A percentile compares a stretch with the other conserved stretches of the same genome.
These are phyloP conservation scores for Apteryx owenii DNA, from an alignment of 2,113 vertebrate genomes.

Conservation along the genomic window DNA sequence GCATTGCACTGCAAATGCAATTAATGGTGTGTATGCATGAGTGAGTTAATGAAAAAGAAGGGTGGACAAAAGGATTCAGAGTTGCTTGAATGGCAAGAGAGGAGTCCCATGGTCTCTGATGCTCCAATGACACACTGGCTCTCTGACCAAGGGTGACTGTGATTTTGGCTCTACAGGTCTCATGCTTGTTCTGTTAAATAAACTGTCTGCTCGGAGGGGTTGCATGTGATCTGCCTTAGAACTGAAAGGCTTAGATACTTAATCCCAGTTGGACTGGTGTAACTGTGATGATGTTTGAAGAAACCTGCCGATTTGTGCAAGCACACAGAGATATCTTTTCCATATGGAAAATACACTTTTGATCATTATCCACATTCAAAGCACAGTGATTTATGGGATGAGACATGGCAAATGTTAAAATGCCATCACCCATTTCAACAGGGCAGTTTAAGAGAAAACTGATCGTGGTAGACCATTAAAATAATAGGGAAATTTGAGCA, in stretches of 20 bases:
- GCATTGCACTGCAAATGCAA: slow-evolving; percentile 15
- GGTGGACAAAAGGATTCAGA: slow-evolving; percentile 17
- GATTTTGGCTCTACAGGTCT: background rate
- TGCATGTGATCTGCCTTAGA: background rate
- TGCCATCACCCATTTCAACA: background rate
- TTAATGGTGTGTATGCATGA: slow-evolving; percentile 3
- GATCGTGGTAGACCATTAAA: background rate
- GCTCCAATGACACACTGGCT: slow-evolving; percentile 13
- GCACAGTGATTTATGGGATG: background rate
- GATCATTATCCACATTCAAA: background rate
- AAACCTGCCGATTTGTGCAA: background rate
- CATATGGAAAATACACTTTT: background rate
- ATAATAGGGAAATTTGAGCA: background rate
- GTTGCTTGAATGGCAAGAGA: background rate
- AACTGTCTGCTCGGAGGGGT: background rate
- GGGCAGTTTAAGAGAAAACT: background rate
- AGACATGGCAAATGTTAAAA: background rate
- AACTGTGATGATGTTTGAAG: background rate
- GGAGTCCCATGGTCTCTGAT: background rate
- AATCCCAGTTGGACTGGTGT: background rate
- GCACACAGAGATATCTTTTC: background rate
- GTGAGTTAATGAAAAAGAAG: slow-evolving; percentile 32
- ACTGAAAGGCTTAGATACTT: slow-evolving; percentile 24
- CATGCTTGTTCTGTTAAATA: background rate
- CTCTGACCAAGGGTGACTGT: background rate